Evolutionary conservation across 2,888 invertebrate species (phyloP), one percentile per base, ranked within the genome.

Genomic region (Cloeon dipterum): DNA sequence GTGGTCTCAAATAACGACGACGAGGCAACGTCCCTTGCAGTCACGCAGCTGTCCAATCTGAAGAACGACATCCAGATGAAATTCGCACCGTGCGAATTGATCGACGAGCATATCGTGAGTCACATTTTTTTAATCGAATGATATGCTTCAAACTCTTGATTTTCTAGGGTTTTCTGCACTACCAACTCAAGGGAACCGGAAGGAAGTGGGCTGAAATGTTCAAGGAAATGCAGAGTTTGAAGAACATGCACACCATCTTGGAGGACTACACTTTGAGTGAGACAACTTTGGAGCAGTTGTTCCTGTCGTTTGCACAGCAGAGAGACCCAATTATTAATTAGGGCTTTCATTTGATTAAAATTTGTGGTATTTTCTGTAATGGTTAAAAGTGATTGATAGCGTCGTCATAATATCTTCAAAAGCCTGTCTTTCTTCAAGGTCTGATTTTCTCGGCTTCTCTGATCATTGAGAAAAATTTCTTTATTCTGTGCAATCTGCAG

Each of bases 91-190:
- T 68, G 73, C 45, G 60, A 63, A 1, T 56, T 78, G 3, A 70
- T 70, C 36, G 81, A 82, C 44, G 67, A 74, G 46, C 76, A 79
- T 49, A 62, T 64, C 57, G 69, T 72, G 57, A 16, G 29, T 16
- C 14, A 16, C 23, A 35, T 26, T 37, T 25, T 35, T 2, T 11
- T 10, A 2, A 32, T 20, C 17, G 26, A 35, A 2, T 16, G n/a
- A n/a, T n/a, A n/a, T n/a, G n/a, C n/a, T n/a, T n/a, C n/a, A n/a
- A n/a, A n/a, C n/a, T n/a, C n/a, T n/a, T n/a, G n/a, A 20, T n/a
- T 33, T 40, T 21, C 33, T 8, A 59, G 53, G 52, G 54, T 7
- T 47, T 61, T 37, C 47, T 62, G 21, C 56, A 57, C 41, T 62
- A 57, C 43, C 59, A 60, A 35, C 46, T 63, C 20, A 50, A 49